These are phyloP conservation scores for Hermaeophaga mercurialis DNA, from an alignment of 2,888 invertebrate species.

Conservation along the genomic window DNA sequence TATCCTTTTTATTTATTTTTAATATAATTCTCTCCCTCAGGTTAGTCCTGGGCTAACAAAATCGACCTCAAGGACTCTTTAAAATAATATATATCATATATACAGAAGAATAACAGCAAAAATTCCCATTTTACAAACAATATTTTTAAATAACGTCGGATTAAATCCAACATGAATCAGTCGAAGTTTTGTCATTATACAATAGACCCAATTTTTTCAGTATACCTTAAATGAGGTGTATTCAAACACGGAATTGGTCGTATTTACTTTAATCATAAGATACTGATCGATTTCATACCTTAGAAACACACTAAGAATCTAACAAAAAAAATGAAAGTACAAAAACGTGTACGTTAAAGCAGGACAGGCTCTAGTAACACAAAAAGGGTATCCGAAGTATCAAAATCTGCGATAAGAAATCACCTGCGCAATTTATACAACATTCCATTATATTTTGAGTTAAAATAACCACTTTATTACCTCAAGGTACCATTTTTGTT, in stretches of 20 bases:
- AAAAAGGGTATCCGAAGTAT: no score
- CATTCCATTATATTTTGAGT: no score
- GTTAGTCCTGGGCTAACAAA: conserved; percentile 58
- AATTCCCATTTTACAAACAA: conserved; percentile 45
- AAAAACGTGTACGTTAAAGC: no score
- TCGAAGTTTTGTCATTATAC: conserved; percentile 38
- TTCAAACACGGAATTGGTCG: neutral
- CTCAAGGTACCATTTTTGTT: no score
- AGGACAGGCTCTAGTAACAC: conserved; percentile 38
- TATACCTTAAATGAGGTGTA: neutral
- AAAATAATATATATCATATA: conserved; percentile 41
- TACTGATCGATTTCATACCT: neutral
- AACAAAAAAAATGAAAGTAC: conserved; percentile 38
- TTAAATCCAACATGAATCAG: conserved; percentile 43
- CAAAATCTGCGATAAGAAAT: no score
- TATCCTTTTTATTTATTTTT: conserved; percentile 29
- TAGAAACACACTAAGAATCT: conserved; percentile 28
- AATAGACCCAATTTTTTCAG: conserved; percentile 7
- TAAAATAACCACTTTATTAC: no score
- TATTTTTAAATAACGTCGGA: conserved; percentile 44
- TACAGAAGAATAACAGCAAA: conserved; percentile 48
- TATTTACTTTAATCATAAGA: neutral
- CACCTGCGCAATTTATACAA: no score
- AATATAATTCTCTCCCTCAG: conserved; percentile 59
- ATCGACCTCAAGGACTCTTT: conserved; percentile 56